phyloP scores from a whole-genome alignment of 2,113 vertebrate species.

The Neodontobutis hainanensis region DNA sequence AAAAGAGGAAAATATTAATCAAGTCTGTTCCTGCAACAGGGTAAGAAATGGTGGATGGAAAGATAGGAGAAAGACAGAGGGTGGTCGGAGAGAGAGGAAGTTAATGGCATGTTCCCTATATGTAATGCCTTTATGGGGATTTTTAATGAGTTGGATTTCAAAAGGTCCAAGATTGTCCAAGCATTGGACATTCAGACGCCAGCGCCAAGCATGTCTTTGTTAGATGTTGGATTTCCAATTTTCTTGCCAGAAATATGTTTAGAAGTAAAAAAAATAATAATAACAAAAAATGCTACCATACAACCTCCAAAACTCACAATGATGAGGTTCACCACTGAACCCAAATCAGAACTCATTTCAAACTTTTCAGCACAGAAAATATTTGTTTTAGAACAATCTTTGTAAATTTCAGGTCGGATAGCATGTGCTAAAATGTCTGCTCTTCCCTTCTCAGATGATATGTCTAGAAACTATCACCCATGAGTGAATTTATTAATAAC shows the following conservation, averaged over 20 bases:
- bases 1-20: conserved; percentile 99
- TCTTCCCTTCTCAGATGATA: conserved; percentile 58
- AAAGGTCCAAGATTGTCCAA: conserved; percentile 28
- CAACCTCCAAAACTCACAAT: conserved; percentile 36
- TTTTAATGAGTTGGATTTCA: conserved; percentile 57
- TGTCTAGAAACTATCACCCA: conserved; percentile 61
- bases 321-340: conserved; percentile 56
- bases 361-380: conserved; percentile 59
- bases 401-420: conserved; percentile 57
- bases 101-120: conserved; percentile 44
- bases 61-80: conserved; percentile 47
- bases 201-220: conserved; percentile 32
- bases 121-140: conserved; percentile 38
- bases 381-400: conserved; percentile 58
- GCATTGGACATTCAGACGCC: conserved; percentile 34
- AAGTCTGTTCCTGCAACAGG: conserved; percentile 82
- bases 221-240: conserved; percentile 30
- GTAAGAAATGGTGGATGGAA: conserved; percentile 65
- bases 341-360: conserved; percentile 64
- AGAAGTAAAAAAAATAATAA: neutral
- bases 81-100: conserved; percentile 32
- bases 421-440: conserved; percentile 54
- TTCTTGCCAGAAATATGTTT: conserved; percentile 24
- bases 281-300: conserved; percentile 14
- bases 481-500: conserved; percentile 72